Percentiles rank a stretch among this genome's conserved stretches.
phyloP scores from a whole-genome alignment of 2,888 invertebrate species.

The Busseola fusca region DNA sequence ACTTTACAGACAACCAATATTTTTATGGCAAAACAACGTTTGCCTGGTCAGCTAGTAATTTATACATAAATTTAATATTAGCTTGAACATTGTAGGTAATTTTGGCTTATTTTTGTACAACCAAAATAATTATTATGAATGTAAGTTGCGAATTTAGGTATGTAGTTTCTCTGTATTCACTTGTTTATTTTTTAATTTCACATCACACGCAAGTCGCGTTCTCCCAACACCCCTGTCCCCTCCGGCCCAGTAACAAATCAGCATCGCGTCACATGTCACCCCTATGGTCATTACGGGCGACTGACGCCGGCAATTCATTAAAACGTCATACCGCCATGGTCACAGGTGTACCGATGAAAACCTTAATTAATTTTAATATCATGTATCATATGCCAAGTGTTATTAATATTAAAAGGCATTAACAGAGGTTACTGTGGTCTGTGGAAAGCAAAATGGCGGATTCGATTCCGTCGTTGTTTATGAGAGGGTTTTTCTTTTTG shows the following conservation, averaged over 20 bases:
- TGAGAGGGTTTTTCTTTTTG: too few relatives aligned
- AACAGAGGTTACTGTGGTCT: constrained; percentile 25
- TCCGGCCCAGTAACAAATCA: constrained; percentile 68
- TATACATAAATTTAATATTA: neutral
- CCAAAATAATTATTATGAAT: neutral
- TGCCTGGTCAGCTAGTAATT: too few relatives aligned
- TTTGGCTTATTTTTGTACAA: neutral
- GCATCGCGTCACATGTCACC: constrained; percentile 73
- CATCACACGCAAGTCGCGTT: constrained; percentile 12
- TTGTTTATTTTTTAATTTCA: constrained; percentile 9
- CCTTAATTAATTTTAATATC: constrained; percentile 74
- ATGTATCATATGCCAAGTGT: constrained; percentile 54
- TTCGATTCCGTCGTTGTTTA: too few relatives aligned
- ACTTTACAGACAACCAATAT: too few relatives aligned
- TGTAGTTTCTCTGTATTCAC: neutral
- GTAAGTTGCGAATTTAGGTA: neutral
- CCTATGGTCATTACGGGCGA: constrained; percentile 73
- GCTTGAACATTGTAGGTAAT: neutral
- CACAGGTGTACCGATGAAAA: constrained; percentile 77
- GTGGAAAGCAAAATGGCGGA: neutral
- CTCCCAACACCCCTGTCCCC: constrained; percentile 21
- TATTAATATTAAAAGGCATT: constrained; percentile 59
- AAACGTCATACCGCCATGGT: constrained; percentile 75
- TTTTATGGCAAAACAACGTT: too few relatives aligned
- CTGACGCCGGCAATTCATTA: constrained; percentile 79